Evolutionary conservation across 2,888 invertebrate genomes (phyloP), one percentile per base, ranked within the genome.

Genomic region (Alsophila aescularia): DNA sequence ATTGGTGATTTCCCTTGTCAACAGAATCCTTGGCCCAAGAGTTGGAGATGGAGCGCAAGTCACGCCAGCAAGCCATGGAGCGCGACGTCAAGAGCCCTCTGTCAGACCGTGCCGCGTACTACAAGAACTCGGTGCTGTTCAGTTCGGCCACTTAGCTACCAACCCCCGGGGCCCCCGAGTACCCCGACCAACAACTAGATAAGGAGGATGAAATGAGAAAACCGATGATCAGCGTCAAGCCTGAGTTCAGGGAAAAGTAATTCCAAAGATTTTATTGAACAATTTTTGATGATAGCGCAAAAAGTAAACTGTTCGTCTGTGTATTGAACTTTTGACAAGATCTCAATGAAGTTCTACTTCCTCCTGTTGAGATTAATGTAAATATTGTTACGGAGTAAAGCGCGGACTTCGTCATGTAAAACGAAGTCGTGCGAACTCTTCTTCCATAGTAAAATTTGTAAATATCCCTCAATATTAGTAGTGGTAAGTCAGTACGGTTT

Each of bases 41-140:
- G 89, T 92, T 97, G 79, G 97, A 97, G 89, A 93, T 96, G 94
- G 97, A 97, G 85, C 94, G 97, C 83, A 97, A 97, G 86, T 94
- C 95, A 40, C 94, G 96, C 64, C 96, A 96, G 77, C 96, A 95
- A 73, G 94, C 94, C 64, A 92, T 94, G 82, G 97, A 97, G 79
- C 94, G 96, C 65, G 97, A 97, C 79, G 96, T 96, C 50, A 97
- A 97, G 87, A 96, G 96, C 71, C 96, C 96, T 31, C 93, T 97
- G 61, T 96, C 96, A 73, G 97, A 97, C 86, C 93, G 95, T 60
- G 93, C 94, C 66, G 94, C 94, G 72, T 97, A 97, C 88, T 97
- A 97, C 92, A 97, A 97, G 90, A 97, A 96, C 89, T 97, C 97
- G 29, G 96, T 97, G 67, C 93, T 97, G 65, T 97, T 97, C 85